Conservation (phyloP, 2,113 vertebrate species). For the Phalacrocorax carbo region DNA sequence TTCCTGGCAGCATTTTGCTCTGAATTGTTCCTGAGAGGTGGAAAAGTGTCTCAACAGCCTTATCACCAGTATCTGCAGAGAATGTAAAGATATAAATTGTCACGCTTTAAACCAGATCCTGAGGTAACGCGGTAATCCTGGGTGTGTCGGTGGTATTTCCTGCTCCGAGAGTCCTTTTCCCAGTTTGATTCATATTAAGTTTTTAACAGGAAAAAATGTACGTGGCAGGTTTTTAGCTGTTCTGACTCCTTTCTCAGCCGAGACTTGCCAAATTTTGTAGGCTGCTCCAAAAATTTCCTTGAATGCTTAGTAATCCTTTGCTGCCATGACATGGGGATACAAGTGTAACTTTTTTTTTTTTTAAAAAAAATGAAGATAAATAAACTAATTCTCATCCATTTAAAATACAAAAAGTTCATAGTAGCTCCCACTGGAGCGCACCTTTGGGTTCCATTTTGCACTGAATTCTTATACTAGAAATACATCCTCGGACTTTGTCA, state of each 20-base stretch:
- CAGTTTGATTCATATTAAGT: background rate
- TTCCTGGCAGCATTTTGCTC: background rate
- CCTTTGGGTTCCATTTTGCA: background rate
- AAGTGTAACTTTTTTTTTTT: background rate
- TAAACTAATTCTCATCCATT: background rate
- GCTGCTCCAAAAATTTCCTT: background rate
- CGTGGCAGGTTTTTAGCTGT: background rate
- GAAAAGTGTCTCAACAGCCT: background rate
- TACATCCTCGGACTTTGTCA: background rate
- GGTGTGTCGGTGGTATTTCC: too few species aligned
- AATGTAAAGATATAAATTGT: rapidly evolving
- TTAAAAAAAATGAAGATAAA: background rate
- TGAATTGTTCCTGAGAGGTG: background rate
- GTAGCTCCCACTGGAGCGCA: background rate
- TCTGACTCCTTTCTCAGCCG: background rate
- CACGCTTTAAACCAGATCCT: background rate
- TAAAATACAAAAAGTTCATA: background rate
- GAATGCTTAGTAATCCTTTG: background rate
- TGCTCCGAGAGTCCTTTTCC: background rate
- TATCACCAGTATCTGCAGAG: rapidly evolving
- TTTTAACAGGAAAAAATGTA: background rate
- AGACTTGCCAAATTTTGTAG: background rate
- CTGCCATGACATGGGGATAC: background rate
- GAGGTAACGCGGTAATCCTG: rapidly evolving
- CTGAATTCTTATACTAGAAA: background rate